Evolutionary conservation across 2,113 vertebrate species (phyloP).

Genomic region (Colistium nudipinnis): DNA sequence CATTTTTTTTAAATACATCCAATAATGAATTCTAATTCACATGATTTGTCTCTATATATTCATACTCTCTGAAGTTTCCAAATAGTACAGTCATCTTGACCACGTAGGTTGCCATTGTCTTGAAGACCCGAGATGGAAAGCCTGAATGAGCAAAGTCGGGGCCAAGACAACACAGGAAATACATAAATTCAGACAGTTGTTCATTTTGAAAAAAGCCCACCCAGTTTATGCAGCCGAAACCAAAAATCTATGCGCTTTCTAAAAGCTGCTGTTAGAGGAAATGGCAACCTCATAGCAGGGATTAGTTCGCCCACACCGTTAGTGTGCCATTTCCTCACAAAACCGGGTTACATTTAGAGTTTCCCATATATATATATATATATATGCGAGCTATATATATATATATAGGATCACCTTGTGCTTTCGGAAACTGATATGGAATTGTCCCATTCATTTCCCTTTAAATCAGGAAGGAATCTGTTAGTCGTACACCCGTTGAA

Average conservation of each 20-base stretch:
- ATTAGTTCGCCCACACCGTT: background rate
- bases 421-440: too few species aligned
- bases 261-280: conserved; percentile 25
- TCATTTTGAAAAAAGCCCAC: background rate
- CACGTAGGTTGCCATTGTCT: background rate
- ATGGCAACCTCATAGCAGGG: background rate
- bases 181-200: background rate
- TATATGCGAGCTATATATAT: too few species aligned
- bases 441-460: too few species aligned
- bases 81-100: background rate
- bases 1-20: background rate
- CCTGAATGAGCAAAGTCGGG: conserved; percentile 33
- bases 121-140: conserved; percentile 10
- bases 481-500: too few species aligned
- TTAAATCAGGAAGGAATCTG: too few species aligned
- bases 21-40: background rate
- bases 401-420: too few species aligned
- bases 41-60: background rate
- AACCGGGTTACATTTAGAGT: too few species aligned
- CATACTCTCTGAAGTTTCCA: background rate
- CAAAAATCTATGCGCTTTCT: background rate
- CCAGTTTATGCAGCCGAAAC: background rate
- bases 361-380: too few species aligned
- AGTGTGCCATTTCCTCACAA: too few species aligned
- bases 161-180: background rate